Percentiles rank a stretch among this genome's conserved stretches.
phyloP scores from a whole-genome alignment of 2,888 invertebrate species.

The Melanostoma mellinum region DNA sequence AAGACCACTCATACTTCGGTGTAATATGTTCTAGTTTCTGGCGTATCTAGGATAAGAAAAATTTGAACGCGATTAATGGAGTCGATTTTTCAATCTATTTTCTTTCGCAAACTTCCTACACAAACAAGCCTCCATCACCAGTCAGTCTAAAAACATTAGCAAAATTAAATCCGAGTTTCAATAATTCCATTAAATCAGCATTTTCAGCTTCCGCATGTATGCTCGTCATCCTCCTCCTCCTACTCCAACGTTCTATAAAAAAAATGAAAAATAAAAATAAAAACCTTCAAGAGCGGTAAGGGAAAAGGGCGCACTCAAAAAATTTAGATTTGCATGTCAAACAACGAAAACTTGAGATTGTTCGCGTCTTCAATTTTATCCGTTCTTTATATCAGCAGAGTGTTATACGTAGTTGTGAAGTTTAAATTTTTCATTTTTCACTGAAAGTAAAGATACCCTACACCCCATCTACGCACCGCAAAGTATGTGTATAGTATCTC shows the following conservation, averaged over 20 bases:
- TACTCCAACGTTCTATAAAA: background rate
- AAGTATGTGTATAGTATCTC: constrained; percentile 65
- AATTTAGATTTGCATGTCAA: constrained; percentile 71
- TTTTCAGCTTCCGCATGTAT: constrained; percentile 50
- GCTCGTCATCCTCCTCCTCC: constrained; percentile 1
- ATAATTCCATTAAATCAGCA: constrained; percentile 71
- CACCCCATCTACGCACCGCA: constrained; percentile 50
- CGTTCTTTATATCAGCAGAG: constrained; percentile 16
- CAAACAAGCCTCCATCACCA: constrained; percentile 45
- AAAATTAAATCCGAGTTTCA: constrained; percentile 71
- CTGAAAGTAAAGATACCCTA: constrained; percentile 29
- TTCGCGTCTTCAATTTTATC: constrained; percentile 33
- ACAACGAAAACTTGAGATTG: constrained; percentile 63
- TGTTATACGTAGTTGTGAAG: constrained; percentile 50
- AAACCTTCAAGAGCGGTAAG: constrained; percentile 11
- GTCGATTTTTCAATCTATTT: constrained; percentile 22
- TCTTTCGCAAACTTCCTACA: background rate
- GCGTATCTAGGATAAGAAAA: too few species aligned
- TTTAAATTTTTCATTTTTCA: constrained; percentile 63
- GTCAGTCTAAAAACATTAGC: constrained; percentile 52
- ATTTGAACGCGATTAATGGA: constrained; percentile 29
- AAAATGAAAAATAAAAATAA: constrained; percentile 29
- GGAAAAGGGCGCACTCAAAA: constrained; percentile 40
- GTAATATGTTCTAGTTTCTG: too few species aligned
- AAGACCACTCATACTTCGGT: too few species aligned